phyloP scores from a whole-genome alignment of 2,797 vertebrate species.

The Amazona ochrocephala region DNA sequence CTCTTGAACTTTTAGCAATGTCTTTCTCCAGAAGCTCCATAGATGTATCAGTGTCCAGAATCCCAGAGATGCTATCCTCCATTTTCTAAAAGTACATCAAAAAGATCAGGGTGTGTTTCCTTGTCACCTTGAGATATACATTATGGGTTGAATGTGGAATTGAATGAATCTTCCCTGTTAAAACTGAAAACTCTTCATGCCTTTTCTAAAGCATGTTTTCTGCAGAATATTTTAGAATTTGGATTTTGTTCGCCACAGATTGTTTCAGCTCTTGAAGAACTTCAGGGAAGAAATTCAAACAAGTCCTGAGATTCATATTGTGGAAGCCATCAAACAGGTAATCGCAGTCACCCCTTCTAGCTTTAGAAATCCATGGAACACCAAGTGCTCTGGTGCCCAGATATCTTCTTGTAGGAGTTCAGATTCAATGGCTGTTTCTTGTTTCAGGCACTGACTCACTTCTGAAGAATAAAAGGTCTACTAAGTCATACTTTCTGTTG shows the following conservation, averaged over 20 bases:
- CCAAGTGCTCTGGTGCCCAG: neutral
- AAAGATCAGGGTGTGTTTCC: neutral
- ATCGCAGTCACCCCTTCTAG: neutral
- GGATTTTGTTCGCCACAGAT: rapidly evolving
- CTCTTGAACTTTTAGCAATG: neutral
- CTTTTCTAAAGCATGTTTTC: neutral
- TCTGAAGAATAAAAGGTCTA: slow-evolving; percentile 55
- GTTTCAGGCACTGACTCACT: slow-evolving; percentile 6
- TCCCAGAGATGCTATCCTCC: neutral
- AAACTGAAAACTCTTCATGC: neutral
- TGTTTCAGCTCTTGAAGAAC: neutral
- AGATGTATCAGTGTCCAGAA: neutral
- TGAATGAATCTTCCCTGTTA: neutral
- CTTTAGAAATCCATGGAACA: neutral
- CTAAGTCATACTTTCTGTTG: slow-evolving; percentile 33
- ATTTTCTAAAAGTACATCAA: neutral
- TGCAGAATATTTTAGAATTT: neutral
- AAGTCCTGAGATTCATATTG: neutral
- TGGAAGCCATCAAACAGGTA: neutral
- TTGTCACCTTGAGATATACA: neutral
- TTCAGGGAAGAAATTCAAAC: neutral
- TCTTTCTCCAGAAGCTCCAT: neutral
- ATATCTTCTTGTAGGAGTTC: slow-evolving; percentile 4
- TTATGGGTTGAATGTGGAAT: neutral
- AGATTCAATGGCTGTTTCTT: slow-evolving; percentile 16